phyloP scores from a whole-genome alignment of 2,888 invertebrate genomes.

The Malthinus flaveolus region DNA sequence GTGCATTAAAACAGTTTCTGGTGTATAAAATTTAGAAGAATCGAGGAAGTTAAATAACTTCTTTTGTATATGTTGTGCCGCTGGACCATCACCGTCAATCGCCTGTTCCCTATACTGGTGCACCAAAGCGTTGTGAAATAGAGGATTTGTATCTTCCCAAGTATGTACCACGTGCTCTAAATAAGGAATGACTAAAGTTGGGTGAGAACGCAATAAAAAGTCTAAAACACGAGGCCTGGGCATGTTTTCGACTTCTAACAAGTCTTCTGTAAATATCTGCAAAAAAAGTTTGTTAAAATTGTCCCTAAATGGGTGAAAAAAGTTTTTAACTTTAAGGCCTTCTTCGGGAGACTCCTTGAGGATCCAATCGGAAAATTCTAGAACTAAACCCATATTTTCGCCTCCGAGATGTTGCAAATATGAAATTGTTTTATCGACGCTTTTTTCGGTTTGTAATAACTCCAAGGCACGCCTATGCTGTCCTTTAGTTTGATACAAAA shows the following conservation, averaged over 20 bases:
- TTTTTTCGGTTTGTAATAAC: conserved; percentile 76
- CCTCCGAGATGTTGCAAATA: conserved; percentile 87
- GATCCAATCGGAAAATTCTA: conserved; percentile 94
- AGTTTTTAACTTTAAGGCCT: conserved; percentile 68
- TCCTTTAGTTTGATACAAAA: conserved; percentile 92
- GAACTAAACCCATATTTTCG: conserved; percentile 72
- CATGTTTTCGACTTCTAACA: conserved; percentile 84
- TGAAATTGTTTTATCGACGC: conserved; percentile 81
- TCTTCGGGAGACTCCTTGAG: conserved; percentile 83
- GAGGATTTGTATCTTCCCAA: conserved; percentile 83
- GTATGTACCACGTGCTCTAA: conserved; percentile 90
- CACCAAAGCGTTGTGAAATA: conserved; percentile 89
- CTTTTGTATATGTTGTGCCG: conserved; percentile 58
- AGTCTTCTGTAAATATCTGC: conserved; percentile 82
- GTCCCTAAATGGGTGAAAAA: conserved; percentile 33
- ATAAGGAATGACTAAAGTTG: conserved; percentile 84
- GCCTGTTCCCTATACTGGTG: conserved; percentile 84
- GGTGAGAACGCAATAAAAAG: conserved; percentile 82
- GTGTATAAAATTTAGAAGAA: conserved; percentile 78
- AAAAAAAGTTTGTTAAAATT: conserved; percentile 53
- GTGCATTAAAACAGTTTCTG: conserved; percentile 83
- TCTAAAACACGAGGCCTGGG: conserved; percentile 88
- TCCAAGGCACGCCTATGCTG: conserved; percentile 91
- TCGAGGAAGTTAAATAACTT: conserved; percentile 80
- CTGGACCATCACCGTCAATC: conserved; percentile 39